Percentiles rank a stretch among this genome's conserved stretches.
Evolutionary conservation across 2,113 vertebrate species (phyloP).

Genomic region (Chionis minor): DNA sequence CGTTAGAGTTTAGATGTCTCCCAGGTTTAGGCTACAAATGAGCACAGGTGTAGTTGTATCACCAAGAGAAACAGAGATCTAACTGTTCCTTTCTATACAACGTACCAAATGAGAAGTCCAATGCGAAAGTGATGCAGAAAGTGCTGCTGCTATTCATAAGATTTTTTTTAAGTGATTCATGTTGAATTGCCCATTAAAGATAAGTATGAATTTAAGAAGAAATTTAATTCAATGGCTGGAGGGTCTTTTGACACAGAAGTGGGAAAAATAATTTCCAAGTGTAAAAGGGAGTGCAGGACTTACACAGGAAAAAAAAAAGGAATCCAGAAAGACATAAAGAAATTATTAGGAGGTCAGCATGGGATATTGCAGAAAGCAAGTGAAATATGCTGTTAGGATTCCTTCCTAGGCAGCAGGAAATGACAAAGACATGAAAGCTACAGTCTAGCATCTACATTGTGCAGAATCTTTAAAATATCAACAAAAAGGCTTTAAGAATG

Average conservation of each 20-base stretch:
- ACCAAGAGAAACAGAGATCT: neutral
- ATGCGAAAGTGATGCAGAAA: neutral
- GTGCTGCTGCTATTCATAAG: neutral
- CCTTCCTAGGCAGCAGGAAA: neutral
- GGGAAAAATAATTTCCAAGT: neutral
- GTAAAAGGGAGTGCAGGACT: neutral
- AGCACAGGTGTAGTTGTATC: neutral
- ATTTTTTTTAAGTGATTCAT: neutral
- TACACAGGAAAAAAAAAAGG: neutral
- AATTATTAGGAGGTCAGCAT: neutral
- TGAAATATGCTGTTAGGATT: neutral
- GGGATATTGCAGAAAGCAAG: neutral
- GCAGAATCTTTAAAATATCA: neutral
- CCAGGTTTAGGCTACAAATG: neutral
- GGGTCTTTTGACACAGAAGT: neutral
- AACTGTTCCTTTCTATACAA: neutral
- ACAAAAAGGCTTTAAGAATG: neutral
- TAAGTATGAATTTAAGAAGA: neutral
- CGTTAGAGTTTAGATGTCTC: neutral
- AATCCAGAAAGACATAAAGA: neutral
- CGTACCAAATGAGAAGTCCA: neutral
- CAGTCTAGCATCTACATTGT: neutral
- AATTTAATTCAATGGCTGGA: neutral
- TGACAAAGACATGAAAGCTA: neutral
- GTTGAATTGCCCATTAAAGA: neutral